Conservation (phyloP, 1,140 invertebrate genomes). For the Orussus abietinus region DNA sequence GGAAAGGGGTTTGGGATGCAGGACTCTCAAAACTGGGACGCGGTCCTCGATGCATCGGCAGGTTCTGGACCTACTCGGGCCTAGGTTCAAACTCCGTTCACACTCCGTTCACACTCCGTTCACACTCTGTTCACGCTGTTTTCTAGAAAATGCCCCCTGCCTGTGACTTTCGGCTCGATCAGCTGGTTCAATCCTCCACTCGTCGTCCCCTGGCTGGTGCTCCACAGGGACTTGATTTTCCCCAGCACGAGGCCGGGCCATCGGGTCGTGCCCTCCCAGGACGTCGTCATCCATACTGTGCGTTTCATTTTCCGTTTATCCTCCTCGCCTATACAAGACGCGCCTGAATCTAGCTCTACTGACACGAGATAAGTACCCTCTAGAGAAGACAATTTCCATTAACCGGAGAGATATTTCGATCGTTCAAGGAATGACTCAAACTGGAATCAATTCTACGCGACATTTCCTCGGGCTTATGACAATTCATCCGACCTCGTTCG, state of each 20-base stretch:
- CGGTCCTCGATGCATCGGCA: too few relatives aligned
- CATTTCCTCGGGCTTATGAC: constrained; percentile 1
- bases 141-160: constrained; percentile 14
- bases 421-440: not conserved
- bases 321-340: too few relatives aligned
- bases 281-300: constrained; percentile 55
- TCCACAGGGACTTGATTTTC: constrained; percentile 84
- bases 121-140: not conserved
- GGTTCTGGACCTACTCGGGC: too few relatives aligned
- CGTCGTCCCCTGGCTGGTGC: constrained; percentile 64
- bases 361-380: too few relatives aligned
- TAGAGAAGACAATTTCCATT: constrained; percentile 20
- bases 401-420: too few relatives aligned
- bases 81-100: too few relatives aligned
- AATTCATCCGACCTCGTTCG: too few relatives aligned
- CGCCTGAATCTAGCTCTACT: too few relatives aligned
- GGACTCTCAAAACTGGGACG: too few relatives aligned
- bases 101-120: too few relatives aligned
- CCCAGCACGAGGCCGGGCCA: constrained; percentile 76
- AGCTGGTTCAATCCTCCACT: constrained; percentile 75
- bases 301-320: too few relatives aligned
- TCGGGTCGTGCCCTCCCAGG: constrained; percentile 56
- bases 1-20: too few relatives aligned
- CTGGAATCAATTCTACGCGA: not conserved
- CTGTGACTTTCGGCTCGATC: constrained; percentile 45